Conservation (phyloP, 2,797 vertebrate genomes). For the Hydrocynus forskahlii region DNA sequence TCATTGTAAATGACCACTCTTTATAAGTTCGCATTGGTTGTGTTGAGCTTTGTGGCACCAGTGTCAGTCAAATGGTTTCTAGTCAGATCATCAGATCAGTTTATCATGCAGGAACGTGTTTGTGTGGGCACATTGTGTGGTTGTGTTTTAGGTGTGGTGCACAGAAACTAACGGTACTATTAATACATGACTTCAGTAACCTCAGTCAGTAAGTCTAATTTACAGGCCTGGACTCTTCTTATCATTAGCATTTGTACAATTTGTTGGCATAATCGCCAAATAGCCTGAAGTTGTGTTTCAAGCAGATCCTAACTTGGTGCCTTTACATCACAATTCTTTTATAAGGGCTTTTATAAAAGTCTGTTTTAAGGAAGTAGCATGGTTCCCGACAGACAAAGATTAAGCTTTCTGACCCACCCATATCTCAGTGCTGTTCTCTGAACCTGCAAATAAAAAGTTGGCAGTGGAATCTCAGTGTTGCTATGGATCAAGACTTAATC, state of each 20-base stretch:
- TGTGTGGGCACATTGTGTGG: not conserved
- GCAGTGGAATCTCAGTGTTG: not conserved
- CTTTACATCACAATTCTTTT: not conserved
- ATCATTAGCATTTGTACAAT: not conserved
- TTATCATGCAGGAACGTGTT: constrained; percentile 25
- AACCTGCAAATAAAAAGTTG: not conserved
- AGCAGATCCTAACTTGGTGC: not conserved
- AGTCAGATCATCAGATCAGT: not conserved
- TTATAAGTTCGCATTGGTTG: too few species aligned
- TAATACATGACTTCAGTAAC: not conserved
- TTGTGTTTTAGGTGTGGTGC: constrained; percentile 29
- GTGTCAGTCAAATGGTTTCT: not conserved
- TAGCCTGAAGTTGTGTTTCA: not conserved
- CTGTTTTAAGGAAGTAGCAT: not conserved
- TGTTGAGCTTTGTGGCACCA: too few species aligned
- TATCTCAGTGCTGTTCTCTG: not conserved
- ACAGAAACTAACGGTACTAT: not conserved
- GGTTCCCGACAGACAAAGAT: not conserved
- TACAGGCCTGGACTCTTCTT: not conserved
- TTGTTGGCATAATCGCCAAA: not conserved
- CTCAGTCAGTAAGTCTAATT: not conserved
- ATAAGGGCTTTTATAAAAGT: not conserved
- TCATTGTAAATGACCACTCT: too few species aligned
- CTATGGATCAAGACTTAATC: not conserved
- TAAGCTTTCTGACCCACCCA: not conserved